Percentiles rank a stretch among this genome's conserved stretches.
Conservation (phyloP, 1,140 invertebrate genomes). For the Scylla paramamosain region DNA sequence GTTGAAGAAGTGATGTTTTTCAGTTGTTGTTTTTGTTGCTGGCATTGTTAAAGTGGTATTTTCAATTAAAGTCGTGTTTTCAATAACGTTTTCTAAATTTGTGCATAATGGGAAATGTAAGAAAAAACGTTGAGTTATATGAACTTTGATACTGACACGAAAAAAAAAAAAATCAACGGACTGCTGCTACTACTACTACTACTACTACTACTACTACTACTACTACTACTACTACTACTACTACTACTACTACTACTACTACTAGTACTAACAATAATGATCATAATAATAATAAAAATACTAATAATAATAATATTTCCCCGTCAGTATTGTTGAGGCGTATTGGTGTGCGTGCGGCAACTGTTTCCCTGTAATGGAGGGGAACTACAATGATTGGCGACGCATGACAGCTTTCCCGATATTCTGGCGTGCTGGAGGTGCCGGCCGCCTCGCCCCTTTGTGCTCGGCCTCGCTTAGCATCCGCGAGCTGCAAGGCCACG, state of each 20-base stretch:
- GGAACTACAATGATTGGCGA: constrained; percentile 20
- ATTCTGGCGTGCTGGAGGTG: background rate
- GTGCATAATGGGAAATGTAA: too few species aligned
- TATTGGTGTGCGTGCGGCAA: background rate
- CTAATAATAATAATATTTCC: background rate
- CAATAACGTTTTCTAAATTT: too few species aligned
- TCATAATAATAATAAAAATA: background rate
- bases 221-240: constrained; percentile 28
- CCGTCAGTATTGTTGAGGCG: background rate
- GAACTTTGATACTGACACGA: too few species aligned
- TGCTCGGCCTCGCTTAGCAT: background rate
- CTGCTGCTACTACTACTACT: constrained; percentile 2
- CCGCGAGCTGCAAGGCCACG: background rate
- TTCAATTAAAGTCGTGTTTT: too few species aligned
- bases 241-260: constrained; percentile 27
- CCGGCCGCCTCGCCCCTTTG: background rate
- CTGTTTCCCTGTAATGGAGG: background rate
- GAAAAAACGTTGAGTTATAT: too few species aligned
- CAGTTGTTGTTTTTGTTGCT: background rate
- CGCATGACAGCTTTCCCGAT: background rate
- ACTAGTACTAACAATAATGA: background rate
- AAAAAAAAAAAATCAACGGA: too few species aligned
- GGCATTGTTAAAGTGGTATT: too few species aligned
- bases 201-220: constrained; percentile 30
- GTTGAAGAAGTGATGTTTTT: too few species aligned